A percentile compares a stretch with the other conserved stretches of the same genome.
Evolutionary conservation across 2,113 vertebrate genomes (phyloP).

Genomic region (Erpornis zantholeuca): DNA sequence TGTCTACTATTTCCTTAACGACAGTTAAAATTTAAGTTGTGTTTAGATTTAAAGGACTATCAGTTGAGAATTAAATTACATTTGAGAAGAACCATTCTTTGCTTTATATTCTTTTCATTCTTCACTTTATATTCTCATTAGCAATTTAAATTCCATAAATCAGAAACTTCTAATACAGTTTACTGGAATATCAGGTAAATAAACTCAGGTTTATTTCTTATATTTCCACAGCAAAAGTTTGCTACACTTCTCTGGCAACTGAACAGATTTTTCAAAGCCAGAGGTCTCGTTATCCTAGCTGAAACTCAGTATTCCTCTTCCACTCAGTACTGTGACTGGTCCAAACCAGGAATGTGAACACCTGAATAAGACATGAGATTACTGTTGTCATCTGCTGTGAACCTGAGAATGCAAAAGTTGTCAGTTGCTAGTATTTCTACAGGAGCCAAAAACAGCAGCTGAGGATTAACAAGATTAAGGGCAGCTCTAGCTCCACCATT

Average conservation of each 20-base stretch:
- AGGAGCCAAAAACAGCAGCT: neutral
- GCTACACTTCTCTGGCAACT: neutral
- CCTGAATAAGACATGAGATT: neutral
- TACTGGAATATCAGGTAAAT: neutral
- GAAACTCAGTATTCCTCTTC: neutral
- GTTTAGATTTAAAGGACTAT: neutral
- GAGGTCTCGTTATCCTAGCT: neutral
- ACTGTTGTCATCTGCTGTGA: neutral
- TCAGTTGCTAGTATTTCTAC: neutral
- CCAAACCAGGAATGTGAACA: neutral
- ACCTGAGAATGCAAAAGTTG: neutral
- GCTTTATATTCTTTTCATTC: neutral
- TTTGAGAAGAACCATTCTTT: neutral
- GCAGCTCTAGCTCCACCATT: neutral
- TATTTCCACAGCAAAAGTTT: neutral
- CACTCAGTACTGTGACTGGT: neutral
- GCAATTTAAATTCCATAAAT: neutral
- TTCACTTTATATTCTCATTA: neutral
- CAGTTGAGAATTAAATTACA: neutral
- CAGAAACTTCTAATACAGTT: neutral
- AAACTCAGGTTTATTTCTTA: neutral
- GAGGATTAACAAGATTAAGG: slow-evolving; percentile 10
- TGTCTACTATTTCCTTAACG: neutral
- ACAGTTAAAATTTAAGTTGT: neutral
- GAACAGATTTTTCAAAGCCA: neutral